Evolutionary conservation across 1,140 invertebrate genomes (phyloP).

Genomic region (Camponotus floridanus): DNA sequence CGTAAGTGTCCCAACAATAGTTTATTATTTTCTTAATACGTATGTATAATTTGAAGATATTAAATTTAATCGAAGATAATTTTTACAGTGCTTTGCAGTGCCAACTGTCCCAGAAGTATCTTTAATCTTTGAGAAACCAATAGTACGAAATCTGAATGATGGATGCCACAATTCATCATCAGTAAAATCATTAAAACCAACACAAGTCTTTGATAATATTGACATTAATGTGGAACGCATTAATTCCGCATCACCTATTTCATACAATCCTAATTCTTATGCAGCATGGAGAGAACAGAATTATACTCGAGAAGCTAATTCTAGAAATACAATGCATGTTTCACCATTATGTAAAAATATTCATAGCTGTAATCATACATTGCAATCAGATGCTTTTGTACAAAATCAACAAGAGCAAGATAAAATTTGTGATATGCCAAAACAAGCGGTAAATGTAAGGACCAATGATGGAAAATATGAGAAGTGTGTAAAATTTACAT

Average conservation of each 20-base stretch:
- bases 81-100: slow-evolving; percentile 70
- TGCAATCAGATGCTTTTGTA: not conserved
- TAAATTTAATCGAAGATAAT: not conserved
- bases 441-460: not conserved
- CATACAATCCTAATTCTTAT: slow-evolving; percentile 69
- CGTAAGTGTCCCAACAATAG: slow-evolving; percentile 59
- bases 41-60: not conserved
- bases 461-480: slow-evolving; percentile 5
- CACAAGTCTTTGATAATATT: not conserved
- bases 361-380: not conserved
- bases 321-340: not conserved
- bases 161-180: not conserved
- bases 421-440: not conserved
- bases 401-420: slow-evolving; percentile 13
- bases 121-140: slow-evolving; percentile 76
- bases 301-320: slow-evolving; percentile 50
- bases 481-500: slow-evolving; percentile 29
- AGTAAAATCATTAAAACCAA: not conserved
- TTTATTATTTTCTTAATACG: not conserved
- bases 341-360: not conserved
- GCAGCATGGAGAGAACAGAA: slow-evolving; percentile 78
- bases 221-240: slow-evolving; percentile 4
- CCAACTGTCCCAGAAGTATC: slow-evolving; percentile 80
- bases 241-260: not conserved
- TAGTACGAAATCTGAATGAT: slow-evolving; percentile 1